Base-by-base conservation (phyloP, 2,888 invertebrate genomes). In the Cryptus armator region DNA sequence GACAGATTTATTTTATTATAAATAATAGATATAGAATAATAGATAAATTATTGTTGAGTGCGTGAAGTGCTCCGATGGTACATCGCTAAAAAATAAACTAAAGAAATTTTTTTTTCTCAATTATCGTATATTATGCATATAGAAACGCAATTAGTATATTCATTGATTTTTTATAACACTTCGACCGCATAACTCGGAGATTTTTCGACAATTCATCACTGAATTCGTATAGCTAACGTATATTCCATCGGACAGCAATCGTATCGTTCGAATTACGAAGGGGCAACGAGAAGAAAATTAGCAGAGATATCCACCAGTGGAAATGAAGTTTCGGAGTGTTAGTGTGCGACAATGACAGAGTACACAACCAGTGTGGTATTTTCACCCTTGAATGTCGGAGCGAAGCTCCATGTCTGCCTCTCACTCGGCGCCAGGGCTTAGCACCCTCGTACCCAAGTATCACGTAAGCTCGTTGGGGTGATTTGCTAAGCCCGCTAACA, bases 401-500 rank as follows among this genome's bases (percentile, higher is more conserved):
- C 72, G 53, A 76, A 32, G 19, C 56, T 84, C 79, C 44, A 14
- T 64, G 16, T 74, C 81, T 66, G 79, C 70, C 59, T 75, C 79
- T 82, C 71, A 53, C 72, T 84, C 81, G 70, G 66, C 79, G 71
- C 75, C 89, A 91, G 91, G 92, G 92, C 92, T 93, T 92, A 93
- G 88, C 92, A 91, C 92, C 92, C 92, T 86, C 86, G 86, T 83
- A 84, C 56, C 85, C 87, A 90, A 91, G 91, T 90, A 90, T 87
- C 90, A 90, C 89, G 89, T 93, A 93, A 93, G 92, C 93, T 91
- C 92, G 92, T 91, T 90, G 92, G 92, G 92, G 91, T 93, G 93
- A 93, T 93, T 93, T 92, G 93, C 92, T 93, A 93, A 93, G 92
- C 93, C 90, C 92, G 92, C 92, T 92, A 93, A 93, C 93, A 93